Conservation (phyloP, 2,113 vertebrate genomes). For the Vidua chalybeata region DNA sequence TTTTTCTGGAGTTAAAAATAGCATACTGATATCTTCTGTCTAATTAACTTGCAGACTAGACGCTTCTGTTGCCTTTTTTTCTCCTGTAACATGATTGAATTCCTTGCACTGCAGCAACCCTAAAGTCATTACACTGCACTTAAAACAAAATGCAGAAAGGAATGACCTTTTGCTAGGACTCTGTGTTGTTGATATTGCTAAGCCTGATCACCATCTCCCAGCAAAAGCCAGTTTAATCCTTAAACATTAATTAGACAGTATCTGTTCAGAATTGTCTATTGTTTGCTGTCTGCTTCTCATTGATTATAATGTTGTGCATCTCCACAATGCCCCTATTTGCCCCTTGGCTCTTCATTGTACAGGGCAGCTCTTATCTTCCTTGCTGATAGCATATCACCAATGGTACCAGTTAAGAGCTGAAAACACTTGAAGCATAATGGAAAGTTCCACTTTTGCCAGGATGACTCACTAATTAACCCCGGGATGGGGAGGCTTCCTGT, state of each 20-base stretch:
- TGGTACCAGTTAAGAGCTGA: slow-evolving; percentile 16
- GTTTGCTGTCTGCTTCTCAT: background rate
- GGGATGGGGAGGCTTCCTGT: background rate
- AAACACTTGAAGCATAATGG: slow-evolving; percentile 15
- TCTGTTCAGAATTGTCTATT: slow-evolving; percentile 11
- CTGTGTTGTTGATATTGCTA: background rate
- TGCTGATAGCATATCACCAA: background rate
- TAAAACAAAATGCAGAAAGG: background rate
- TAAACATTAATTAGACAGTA: background rate
- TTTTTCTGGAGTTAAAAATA: background rate
- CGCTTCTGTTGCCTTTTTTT: background rate
- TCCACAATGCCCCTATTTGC: background rate
- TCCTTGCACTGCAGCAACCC: background rate
- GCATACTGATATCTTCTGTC: background rate
- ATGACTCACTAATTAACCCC: slow-evolving; percentile 22
- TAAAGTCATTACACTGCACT: background rate
- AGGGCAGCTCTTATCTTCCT: background rate
- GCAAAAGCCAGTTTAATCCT: background rate
- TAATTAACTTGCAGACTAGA: background rate
- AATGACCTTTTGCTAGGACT: background rate
- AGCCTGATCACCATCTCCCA: background rate
- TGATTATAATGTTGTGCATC: background rate
- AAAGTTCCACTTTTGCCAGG: slow-evolving; percentile 8
- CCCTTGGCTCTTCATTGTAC: background rate
- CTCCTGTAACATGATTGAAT: background rate